Evolutionary conservation across 2,888 invertebrate species (phyloP).

Genomic region (Mesoligia furuncula): DNA sequence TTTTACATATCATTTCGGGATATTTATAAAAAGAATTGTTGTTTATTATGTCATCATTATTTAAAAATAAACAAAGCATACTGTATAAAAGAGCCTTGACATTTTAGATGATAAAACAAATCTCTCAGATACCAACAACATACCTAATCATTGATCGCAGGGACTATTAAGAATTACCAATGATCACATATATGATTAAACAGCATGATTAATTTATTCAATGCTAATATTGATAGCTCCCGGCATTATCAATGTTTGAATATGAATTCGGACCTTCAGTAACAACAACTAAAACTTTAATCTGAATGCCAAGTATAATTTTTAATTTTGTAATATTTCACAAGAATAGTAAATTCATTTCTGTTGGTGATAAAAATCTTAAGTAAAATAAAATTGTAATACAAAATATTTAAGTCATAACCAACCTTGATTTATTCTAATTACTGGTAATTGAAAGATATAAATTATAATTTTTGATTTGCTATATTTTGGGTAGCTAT

Average conservation of each 20-base stretch:
- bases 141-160: constrained; percentile 39
- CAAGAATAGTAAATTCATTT: constrained; percentile 12
- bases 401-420: background rate
- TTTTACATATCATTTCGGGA: background rate
- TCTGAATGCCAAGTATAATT: constrained; percentile 31
- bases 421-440: background rate
- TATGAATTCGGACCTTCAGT: constrained; percentile 49
- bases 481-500: background rate
- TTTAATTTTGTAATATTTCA: constrained; percentile 27
- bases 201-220: constrained; percentile 42
- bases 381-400: background rate
- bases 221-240: constrained; percentile 58
- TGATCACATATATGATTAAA: constrained; percentile 42
- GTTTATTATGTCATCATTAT: background rate
- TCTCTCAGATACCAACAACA: constrained; percentile 41
- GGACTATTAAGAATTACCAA: constrained; percentile 52
- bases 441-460: background rate
- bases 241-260: constrained; percentile 36
- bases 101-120: constrained; percentile 60
- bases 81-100: constrained; percentile 60
- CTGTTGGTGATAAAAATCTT: background rate
- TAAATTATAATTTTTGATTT: background rate
- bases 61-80: constrained; percentile 1
- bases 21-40: background rate
- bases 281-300: constrained; percentile 24